Percentiles rank a stretch among this genome's conserved stretches.
These are phyloP conservation scores for Eubucco bourcierii DNA, from an alignment of 2,113 vertebrate genomes.

Conservation along the genomic window DNA sequence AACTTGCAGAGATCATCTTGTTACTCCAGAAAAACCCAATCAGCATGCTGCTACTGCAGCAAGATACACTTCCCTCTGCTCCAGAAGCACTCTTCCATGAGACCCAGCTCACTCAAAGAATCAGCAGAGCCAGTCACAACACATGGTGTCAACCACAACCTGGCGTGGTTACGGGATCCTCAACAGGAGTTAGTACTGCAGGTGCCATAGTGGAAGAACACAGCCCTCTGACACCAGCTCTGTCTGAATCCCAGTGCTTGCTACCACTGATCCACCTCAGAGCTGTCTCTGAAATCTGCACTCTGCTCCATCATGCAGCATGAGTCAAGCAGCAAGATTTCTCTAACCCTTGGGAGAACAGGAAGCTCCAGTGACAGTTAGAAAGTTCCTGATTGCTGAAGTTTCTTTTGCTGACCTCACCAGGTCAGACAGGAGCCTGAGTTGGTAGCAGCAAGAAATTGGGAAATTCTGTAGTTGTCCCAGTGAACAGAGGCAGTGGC, in stretches of 20 bases:
- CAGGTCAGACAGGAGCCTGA: not conserved
- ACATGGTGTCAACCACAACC: not conserved
- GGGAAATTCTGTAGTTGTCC: not conserved
- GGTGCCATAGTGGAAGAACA: not conserved
- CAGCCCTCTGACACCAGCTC: not conserved
- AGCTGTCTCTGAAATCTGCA: not conserved
- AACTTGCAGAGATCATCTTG: not conserved
- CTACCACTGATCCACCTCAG: rapidly evolving
- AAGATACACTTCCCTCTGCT: not conserved
- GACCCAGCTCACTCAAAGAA: not conserved
- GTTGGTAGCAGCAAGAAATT: not conserved
- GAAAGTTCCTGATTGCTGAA: not conserved
- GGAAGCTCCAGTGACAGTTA: not conserved
- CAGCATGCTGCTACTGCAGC: not conserved
- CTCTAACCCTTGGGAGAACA: rapidly evolving
- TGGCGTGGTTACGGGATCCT: rapidly evolving
- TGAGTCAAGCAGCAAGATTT: not conserved
- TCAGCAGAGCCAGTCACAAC: not conserved
- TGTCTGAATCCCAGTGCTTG: not conserved
- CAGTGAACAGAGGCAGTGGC: not conserved
- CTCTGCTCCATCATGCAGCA: not conserved
- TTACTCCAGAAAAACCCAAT: not conserved
- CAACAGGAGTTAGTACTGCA: not conserved
- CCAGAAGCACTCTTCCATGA: not conserved
- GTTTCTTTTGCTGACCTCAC: not conserved